Conservation (phyloP, 2,888 invertebrate species). For the Lysandra bellargus region DNA sequence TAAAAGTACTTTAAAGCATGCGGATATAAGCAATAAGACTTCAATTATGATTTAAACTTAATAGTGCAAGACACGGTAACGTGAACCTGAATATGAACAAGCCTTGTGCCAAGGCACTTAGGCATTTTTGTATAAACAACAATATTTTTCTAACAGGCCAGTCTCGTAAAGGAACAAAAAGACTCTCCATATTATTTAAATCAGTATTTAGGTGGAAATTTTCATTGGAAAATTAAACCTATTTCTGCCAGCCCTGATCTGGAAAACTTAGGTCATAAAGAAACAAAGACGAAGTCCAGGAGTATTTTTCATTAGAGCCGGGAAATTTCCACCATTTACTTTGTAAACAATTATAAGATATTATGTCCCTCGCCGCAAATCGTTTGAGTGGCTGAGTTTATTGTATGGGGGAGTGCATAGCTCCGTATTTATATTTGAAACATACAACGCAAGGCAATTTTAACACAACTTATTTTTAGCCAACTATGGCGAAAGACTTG, state of each 20-base stretch:
- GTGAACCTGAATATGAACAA: no score
- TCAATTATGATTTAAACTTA: no score
- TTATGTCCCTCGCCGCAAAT: conserved; percentile 61
- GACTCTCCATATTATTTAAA: neutral
- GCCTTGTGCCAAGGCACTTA: no score
- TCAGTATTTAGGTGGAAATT: neutral
- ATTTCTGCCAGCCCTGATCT: conserved; percentile 38
- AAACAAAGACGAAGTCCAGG: conserved; percentile 65
- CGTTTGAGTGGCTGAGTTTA: conserved; percentile 38
- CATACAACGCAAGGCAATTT: neutral
- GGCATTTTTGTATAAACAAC: no score
- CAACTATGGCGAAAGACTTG: neutral
- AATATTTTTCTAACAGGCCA: no score
- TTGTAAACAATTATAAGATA: conserved; percentile 70
- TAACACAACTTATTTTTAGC: neutral
- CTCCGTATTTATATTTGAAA: no score
- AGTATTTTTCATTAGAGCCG: conserved; percentile 72
- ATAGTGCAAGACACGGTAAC: no score
- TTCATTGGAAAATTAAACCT: neutral
- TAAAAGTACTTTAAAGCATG: neutral
- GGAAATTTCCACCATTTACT: conserved; percentile 54
- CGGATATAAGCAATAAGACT: no score
- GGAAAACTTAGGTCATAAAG: conserved; percentile 70
- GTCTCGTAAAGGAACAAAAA: neutral
- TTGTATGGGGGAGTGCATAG: neutral